Evolutionary conservation across 2,113 vertebrate species (phyloP), one percentile per base, ranked within the genome.

Genomic region (Rhodinocichla rosea): DNA sequence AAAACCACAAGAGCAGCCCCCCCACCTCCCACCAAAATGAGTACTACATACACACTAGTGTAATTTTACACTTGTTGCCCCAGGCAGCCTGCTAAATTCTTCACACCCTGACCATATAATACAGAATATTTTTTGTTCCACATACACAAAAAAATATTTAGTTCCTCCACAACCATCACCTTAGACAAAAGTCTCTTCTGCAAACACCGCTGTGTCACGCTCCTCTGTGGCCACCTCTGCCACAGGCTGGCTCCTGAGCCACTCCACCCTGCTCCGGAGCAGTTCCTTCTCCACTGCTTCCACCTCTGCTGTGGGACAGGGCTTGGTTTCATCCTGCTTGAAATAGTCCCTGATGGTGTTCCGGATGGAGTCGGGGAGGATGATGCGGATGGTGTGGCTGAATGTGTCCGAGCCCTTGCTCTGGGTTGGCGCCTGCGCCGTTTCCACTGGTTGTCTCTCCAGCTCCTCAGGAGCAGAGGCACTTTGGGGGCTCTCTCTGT

Each of bases 331-430:
- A 4, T 93, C 59, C 0, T 97, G 97, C 64, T 82, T 94, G 91
- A 98, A 98, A 32, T 98, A 98, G 14, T 97, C 97, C 88, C 93
- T 96, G 85, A 98, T 96, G 1, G 98, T 98, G 84, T 93, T 97
- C 20, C 87, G 95, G 22, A 98, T 96, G 27, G 97, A 94, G 65
- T 97, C 33, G 0, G 98, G 98, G 56, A 98, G 97, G 67, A 97
- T 92, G 89, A 98, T 96, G 19, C 10, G 97, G 91, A 98, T 98
- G 42, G 97, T 97, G 90, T 98, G 98, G 81, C 96, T 97, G 88
- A 98, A 96, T 0, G 94, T 78, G 23, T 78, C 80, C 20, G 77
- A 37, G 40, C 49, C 83, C 67, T 94, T 84, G 77, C 78, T 63
- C 28, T 70, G 82, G 39, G 52, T 23, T 85, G 96, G 97, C 23